A percentile compares a stretch with the other conserved stretches of the same genome.
Conservation (phyloP, 2,113 vertebrate species). For the Indicator indicator region DNA sequence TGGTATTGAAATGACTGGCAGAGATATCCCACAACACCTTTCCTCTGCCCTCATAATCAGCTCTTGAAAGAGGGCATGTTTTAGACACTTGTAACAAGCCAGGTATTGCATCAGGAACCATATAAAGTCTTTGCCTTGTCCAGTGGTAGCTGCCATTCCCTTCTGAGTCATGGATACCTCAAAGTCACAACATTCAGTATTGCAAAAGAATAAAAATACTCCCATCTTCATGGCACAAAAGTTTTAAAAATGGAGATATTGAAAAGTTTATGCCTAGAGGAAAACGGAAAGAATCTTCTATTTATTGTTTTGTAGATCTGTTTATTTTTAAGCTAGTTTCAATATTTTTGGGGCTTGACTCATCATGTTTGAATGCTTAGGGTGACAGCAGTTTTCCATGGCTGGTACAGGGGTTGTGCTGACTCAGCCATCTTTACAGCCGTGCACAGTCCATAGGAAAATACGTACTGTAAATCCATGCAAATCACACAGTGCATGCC, state of each 20-base stretch:
- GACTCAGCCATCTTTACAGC: constrained; percentile 38
- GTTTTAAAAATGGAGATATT: background rate
- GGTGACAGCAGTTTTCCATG: background rate
- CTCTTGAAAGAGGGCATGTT: background rate
- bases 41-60: background rate
- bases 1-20: background rate
- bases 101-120: background rate
- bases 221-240: background rate
- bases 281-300: background rate
- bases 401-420: constrained; percentile 33
- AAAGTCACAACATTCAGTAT: background rate
- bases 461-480: background rate
- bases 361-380: constrained; percentile 21
- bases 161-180: constrained; percentile 11
- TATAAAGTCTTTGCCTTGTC: background rate
- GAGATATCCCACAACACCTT: background rate
- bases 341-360: constrained; percentile 22
- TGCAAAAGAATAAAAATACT: background rate
- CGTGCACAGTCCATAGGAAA: constrained; percentile 12
- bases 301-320: constrained; percentile 42
- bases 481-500: background rate
- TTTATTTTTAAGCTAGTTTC: constrained; percentile 17
- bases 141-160: background rate
- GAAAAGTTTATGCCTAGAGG: background rate
- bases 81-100: background rate